Base-by-base conservation (phyloP, 2,888 invertebrate genomes). In the Drosophila birchii region DNA sequence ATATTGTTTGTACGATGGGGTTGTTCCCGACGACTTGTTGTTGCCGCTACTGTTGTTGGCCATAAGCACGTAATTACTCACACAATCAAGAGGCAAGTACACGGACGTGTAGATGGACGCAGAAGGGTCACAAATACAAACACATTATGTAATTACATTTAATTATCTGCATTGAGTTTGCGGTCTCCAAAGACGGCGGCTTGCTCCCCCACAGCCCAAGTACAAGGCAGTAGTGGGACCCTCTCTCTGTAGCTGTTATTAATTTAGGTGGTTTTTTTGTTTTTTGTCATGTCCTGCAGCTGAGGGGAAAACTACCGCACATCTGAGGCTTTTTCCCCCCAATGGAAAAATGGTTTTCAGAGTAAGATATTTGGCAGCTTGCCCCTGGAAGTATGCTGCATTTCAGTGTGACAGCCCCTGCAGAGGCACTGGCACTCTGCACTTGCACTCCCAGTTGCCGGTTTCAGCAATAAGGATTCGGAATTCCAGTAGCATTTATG, bases 71-170 rank as follows among this genome's bases (percentile, higher is more conserved):
- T 69, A 75, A 78, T 78, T 74, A 60, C 62, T 55, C 64, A 70
- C 58, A 70, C 47, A 73, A 54, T n/a, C 49, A 68, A 16, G n/a
- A 47, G n/a, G 39, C 20, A 43, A 47, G 38, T 20, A 18, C 57
- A 49, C 60, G 38, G 47, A 47, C 53, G 66, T 49, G 34, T 54
- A 51, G 20, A 56, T 6, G 56, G 47, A 41, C 20, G 23, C 55
- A 54, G 45, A 55, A 63, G 68, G 38, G 34, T 23, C 55, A 57
- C 70, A 56, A 53, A 53, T 23, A 75, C 70, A 76, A 84, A 69
- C 79, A 77, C 69, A 85, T 89, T 85, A 81, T 73, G 75, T 85
- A 89, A 89, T 89, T 87, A 89, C 79, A 71, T 88, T 84, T 85
- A 88, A 88, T 85, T 88, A 85, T 88, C 81, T 68, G 78, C 84